phyloP scores from a whole-genome alignment of 2,797 vertebrate species.

The Discoglossus pictus region DNA sequence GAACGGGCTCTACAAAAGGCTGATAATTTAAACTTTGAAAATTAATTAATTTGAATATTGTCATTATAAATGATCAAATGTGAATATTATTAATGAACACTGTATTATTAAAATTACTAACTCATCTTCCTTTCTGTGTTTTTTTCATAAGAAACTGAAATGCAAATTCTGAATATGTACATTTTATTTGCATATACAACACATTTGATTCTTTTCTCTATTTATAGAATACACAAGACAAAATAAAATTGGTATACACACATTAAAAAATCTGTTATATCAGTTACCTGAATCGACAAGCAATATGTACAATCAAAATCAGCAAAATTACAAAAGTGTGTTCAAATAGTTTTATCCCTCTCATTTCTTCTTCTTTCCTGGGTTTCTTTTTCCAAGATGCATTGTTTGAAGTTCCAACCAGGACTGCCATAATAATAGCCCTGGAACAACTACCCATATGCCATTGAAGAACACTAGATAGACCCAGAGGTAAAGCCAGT shows the following conservation, averaged over 20 bases:
- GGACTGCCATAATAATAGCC: slow-evolving; percentile 74
- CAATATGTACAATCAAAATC: not conserved
- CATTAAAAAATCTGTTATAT: slow-evolving; percentile 35
- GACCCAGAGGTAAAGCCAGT: slow-evolving; percentile 77
- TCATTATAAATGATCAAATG: too few relatives aligned
- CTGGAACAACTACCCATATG: slow-evolving; percentile 69
- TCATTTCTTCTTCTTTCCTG: slow-evolving; percentile 55
- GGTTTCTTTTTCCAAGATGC: slow-evolving; percentile 50
- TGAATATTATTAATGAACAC: too few relatives aligned
- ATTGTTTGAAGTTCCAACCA: slow-evolving; percentile 66
- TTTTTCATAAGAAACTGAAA: too few relatives aligned
- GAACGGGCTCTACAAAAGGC: too few relatives aligned
- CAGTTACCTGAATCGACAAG: not conserved
- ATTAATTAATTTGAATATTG: too few relatives aligned
- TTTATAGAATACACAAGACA: too few relatives aligned
- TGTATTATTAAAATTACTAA: too few relatives aligned
- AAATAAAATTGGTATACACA: not conserved
- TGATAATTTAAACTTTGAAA: too few relatives aligned
- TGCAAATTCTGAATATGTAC: too few relatives aligned
- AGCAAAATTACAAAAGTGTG: not conserved
- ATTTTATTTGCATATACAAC: too few relatives aligned
- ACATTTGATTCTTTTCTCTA: too few relatives aligned
- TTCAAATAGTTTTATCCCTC: not conserved
- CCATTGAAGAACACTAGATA: slow-evolving; percentile 78
- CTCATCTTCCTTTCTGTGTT: too few relatives aligned